A percentile compares a stretch with the other conserved stretches of the same genome.
phyloP scores from a whole-genome alignment of 2,888 invertebrate genomes.

The Argyra leucocephala region DNA sequence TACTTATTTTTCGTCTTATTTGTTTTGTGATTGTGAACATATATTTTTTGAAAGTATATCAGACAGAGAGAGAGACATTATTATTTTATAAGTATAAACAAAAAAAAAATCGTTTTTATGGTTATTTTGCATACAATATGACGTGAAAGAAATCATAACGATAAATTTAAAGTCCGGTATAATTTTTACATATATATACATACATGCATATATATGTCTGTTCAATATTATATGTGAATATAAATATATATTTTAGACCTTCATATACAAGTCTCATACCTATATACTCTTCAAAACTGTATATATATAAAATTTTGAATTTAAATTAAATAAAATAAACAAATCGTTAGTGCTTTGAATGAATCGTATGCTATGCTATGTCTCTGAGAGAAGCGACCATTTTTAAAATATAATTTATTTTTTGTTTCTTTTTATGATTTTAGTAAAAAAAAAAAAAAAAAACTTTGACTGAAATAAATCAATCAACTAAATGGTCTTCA shows the following conservation, averaged over 20 bases:
- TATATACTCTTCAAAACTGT: background rate
- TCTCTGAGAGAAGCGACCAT: background rate
- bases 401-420: background rate
- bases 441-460: background rate
- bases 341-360: background rate
- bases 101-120: background rate
- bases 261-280: background rate
- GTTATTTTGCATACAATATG: constrained; percentile 8
- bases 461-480: background rate
- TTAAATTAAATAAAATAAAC: background rate
- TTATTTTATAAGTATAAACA: too few species aligned
- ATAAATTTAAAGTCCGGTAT: constrained; percentile 7
- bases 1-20: too few species aligned
- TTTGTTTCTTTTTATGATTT: too few species aligned
- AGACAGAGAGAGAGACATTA: too few species aligned
- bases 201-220: background rate
- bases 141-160: constrained; percentile 2
- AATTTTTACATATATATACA: background rate
- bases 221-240: background rate
- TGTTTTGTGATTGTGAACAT: too few species aligned
- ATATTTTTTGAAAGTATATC: too few species aligned
- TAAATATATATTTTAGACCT: background rate
- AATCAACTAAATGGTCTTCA: constrained; percentile 3
- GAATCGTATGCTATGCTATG: too few species aligned
- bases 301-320: background rate